These are phyloP conservation scores for Brachypodius melanocephalos DNA, from an alignment of 2,113 vertebrate genomes.

Conservation along the genomic window DNA sequence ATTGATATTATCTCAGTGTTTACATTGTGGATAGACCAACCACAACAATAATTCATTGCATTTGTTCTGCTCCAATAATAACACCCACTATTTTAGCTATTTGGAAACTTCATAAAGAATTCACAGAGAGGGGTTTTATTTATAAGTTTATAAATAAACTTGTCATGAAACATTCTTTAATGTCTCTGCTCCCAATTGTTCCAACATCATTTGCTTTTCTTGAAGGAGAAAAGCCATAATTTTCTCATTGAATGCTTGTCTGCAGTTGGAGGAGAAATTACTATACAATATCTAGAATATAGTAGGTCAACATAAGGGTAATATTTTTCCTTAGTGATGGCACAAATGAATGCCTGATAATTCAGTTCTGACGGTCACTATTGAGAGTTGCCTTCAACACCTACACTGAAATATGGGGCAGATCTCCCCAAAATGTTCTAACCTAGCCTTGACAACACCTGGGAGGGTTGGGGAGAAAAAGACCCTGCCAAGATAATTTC, in stretches of 20 bases:
- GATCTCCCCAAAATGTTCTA: neutral
- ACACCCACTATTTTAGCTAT: neutral
- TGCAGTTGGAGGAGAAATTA: neutral
- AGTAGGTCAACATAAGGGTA: neutral
- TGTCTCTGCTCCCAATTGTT: neutral
- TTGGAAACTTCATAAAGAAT: neutral
- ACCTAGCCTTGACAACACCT: neutral
- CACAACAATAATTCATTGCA: neutral
- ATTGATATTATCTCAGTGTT: neutral
- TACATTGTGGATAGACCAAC: neutral
- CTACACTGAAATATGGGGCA: neutral
- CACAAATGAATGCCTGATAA: neutral
- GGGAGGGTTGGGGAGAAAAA: neutral
- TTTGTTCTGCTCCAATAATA: neutral
- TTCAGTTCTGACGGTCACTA: neutral
- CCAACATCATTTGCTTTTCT: neutral
- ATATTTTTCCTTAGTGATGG: neutral
- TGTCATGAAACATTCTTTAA: neutral
- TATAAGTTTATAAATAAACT: neutral
- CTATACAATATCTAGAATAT: neutral
- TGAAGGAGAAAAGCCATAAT: neutral
- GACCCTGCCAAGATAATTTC: neutral
- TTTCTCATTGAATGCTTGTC: slow-evolving; percentile 8
- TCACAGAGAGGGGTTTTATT: neutral
- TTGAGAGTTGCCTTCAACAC: neutral